Conservation (phyloP, 2,113 vertebrate genomes). For the Sinocyclocheilus rhinocerous region DNA sequence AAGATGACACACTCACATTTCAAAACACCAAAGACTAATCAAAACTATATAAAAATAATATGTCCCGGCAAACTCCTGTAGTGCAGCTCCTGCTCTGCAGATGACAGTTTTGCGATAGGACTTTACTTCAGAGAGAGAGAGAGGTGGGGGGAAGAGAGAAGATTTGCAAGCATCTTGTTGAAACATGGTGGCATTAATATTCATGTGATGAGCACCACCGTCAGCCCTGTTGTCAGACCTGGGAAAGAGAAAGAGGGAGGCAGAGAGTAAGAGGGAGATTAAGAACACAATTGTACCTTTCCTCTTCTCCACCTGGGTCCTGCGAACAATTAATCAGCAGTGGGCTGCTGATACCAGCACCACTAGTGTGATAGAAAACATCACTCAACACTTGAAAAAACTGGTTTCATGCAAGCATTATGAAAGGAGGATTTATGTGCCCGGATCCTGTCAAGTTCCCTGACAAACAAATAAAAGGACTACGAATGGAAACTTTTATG, state of each 20-base stretch:
- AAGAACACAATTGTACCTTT: slow-evolving; percentile 33
- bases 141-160: neutral
- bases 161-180: slow-evolving; percentile 42
- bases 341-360: slow-evolving; percentile 34
- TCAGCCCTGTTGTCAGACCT: slow-evolving; percentile 7
- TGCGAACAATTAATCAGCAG: slow-evolving; percentile 45
- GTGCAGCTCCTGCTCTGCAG: neutral
- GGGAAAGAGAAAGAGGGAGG: slow-evolving; percentile 24
- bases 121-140: slow-evolving; percentile 8
- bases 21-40: slow-evolving; percentile 15
- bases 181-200: slow-evolving; percentile 46
- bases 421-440: slow-evolving; percentile 29
- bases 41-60: neutral
- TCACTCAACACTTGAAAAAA: slow-evolving; percentile 9
- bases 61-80: neutral
- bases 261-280: slow-evolving; percentile 23
- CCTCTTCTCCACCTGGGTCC: slow-evolving; percentile 51
- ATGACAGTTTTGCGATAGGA: slow-evolving; percentile 2
- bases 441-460: neutral
- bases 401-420: slow-evolving; percentile 18
- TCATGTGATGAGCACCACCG: slow-evolving; percentile 27
- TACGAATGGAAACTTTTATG: slow-evolving; percentile 19
- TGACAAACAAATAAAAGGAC: slow-evolving; percentile 37
- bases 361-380: slow-evolving; percentile 29
- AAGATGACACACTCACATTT: neutral